Percentiles rank a stretch among this genome's conserved stretches.
These are phyloP conservation scores for Acridotheres tristis DNA, from an alignment of 2,797 vertebrate genomes.

Conservation along the genomic window DNA sequence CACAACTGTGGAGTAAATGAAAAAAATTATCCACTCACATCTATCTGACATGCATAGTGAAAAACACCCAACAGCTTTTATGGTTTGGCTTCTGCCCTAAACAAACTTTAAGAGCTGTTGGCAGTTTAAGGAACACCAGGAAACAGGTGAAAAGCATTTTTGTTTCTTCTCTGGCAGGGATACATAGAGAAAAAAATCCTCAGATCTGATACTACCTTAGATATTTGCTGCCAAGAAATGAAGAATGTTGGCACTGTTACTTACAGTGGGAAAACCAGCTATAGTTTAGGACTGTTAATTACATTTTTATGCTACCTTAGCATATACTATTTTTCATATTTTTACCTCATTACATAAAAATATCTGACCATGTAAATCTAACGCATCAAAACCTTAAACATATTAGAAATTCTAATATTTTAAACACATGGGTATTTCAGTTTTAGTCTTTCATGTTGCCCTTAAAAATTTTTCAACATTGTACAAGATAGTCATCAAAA, in stretches of 20 bases:
- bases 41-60: neutral
- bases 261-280: neutral
- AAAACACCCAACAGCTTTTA: neutral
- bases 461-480: neutral
- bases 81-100: neutral
- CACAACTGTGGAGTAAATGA: neutral
- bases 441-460: neutral
- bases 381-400: neutral
- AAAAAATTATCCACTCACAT: neutral
- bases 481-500: neutral
- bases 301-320: neutral
- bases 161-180: neutral
- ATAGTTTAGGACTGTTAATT: neutral
- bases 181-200: neutral
- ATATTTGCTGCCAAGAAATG: neutral
- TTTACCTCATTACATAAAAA: neutral
- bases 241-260: neutral
- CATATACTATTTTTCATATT: neutral
- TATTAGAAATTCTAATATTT: neutral
- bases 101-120: neutral
- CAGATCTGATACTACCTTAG: neutral
- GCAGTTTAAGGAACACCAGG: neutral
- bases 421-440: neutral
- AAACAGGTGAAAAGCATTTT: slow-evolving; percentile 4
- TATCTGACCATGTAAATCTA: neutral